Evolutionary conservation across 1,140 invertebrate species (phyloP).

Genomic region (Leptinotarsa lineolata): DNA sequence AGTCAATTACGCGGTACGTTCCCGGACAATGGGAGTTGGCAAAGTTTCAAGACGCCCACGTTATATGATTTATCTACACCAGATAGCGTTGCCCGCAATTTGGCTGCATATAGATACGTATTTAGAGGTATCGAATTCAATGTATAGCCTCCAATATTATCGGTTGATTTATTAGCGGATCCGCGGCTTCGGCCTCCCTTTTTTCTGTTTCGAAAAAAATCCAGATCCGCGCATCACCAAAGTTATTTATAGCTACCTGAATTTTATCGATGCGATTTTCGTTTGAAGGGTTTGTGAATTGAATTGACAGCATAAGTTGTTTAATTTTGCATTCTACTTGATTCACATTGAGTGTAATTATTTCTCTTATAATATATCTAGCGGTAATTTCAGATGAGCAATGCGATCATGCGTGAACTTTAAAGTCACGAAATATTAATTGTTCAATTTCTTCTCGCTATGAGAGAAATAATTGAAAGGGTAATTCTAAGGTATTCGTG

Average conservation of each 20-base stretch:
- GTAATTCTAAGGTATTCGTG: too few species aligned
- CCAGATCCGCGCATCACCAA: neutral
- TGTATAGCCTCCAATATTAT: slow-evolving; percentile 36
- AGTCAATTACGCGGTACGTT: slow-evolving; percentile 50
- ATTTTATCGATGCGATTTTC: neutral
- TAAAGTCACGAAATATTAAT: too few species aligned
- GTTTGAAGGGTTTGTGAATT: neutral
- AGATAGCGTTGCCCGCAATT: slow-evolving; percentile 44
- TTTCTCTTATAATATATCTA: too few species aligned
- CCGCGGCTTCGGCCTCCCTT: slow-evolving; percentile 2
- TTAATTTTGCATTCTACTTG: too few species aligned
- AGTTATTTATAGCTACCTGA: neutral
- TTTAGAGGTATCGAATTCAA: slow-evolving; percentile 46
- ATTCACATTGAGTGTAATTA: too few species aligned
- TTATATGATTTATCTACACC: slow-evolving; percentile 46
- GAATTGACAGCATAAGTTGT: too few species aligned
- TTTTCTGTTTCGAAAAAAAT: slow-evolving; percentile 6
- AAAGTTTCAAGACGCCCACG: slow-evolving; percentile 51
- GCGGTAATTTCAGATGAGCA: too few species aligned
- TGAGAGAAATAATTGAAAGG: too few species aligned
- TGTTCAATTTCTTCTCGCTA: too few species aligned
- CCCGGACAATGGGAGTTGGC: slow-evolving; percentile 51
- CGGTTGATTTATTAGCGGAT: slow-evolving; percentile 35
- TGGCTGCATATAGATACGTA: slow-evolving; percentile 47
- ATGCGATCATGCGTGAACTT: too few species aligned